Conservation (phyloP, 2,797 vertebrate species). For the Coracias cyanogaster region DNA sequence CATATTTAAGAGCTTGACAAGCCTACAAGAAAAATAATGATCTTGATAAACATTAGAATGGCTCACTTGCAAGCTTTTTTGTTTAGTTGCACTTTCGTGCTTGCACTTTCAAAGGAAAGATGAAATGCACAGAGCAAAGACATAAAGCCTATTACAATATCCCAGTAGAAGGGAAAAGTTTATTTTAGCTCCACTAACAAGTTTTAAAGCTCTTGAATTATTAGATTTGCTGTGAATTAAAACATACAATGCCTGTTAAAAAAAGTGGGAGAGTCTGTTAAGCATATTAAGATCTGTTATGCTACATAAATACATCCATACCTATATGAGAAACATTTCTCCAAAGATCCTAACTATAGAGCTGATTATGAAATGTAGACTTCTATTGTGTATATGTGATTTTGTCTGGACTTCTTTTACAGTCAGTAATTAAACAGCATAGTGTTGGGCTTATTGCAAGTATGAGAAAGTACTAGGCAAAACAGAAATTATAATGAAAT, state of each 20-base stretch:
- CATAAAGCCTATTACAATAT: conserved; percentile 2
- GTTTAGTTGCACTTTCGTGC: not conserved
- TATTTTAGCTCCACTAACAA: not conserved
- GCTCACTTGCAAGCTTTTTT: conserved; percentile 17
- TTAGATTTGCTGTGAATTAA: conserved; percentile 35
- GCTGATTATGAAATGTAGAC: not conserved
- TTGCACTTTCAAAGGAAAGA: conserved; percentile 3
- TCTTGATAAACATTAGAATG: conserved; percentile 8
- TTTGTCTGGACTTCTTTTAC: conserved; percentile 9
- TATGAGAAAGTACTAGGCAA: conserved; percentile 52
- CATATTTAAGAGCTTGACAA: conserved; percentile 36
- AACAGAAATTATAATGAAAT: conserved; percentile 73
- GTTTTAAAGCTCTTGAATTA: conserved; percentile 11
- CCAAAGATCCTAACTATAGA: not conserved
- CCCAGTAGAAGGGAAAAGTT: conserved; percentile 9
- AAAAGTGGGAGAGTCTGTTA: not conserved
- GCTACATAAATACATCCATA: not conserved
- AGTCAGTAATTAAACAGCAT: conserved; percentile 8
- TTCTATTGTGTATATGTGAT: not conserved
- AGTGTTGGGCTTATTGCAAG: conserved; percentile 25
- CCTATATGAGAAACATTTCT: not conserved
- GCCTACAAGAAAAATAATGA: conserved; percentile 7
- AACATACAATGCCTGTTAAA: not conserved
- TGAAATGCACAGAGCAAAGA: not conserved
- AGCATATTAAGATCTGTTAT: not conserved